Evolutionary conservation across 2,113 vertebrate genomes (phyloP), one percentile per base, ranked within the genome.

Genomic region (Apus apus): DNA sequence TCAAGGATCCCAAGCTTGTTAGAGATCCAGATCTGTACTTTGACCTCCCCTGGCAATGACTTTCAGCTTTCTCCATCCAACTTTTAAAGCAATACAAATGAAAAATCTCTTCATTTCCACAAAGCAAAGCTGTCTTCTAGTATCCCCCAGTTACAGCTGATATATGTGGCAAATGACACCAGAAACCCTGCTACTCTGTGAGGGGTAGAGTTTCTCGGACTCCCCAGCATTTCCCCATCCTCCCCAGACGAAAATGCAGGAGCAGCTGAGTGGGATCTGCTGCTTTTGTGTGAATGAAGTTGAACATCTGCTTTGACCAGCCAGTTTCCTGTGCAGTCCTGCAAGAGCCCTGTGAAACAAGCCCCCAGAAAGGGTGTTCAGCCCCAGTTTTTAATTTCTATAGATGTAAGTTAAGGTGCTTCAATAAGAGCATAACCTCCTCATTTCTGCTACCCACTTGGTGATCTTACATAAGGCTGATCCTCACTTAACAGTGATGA

Each of bases 401-500:
- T 64, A 88, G 48, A 56, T 94, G 17, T 5, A 76, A 82, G 56
- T 83, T 67, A 67, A 92, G 19, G 40, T 87, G n/a, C 65, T 78
- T 64, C 90, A 65, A 68, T 65, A 84, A 89, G 17, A 84, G 50
- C 53, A 66, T 48, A 74, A 78, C 51, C 38, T 83, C 58, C 53
- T 81, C 8, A 17, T 94, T 92, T 93, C 73, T 93, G 54, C 76
- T 82, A n/a, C 61, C 19, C 22, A 2, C 12, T 94, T 65, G 15
- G 70, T 92, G 65, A 87, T 95, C 73, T 94, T 93, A 90, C 74
- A 87, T 71, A 87, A 94, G 21, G 5, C 58, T 50, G 74, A 86
- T 89, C 25, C 26, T 86, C 81, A 76, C 87, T 96, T 91, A 97
- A 90, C 58, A 87, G 46, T 53, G 66, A 92, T 90, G 90, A 95